These are phyloP conservation scores for Limnothrissa miodon DNA, from an alignment of 2,113 vertebrate genomes.

Conservation along the genomic window DNA sequence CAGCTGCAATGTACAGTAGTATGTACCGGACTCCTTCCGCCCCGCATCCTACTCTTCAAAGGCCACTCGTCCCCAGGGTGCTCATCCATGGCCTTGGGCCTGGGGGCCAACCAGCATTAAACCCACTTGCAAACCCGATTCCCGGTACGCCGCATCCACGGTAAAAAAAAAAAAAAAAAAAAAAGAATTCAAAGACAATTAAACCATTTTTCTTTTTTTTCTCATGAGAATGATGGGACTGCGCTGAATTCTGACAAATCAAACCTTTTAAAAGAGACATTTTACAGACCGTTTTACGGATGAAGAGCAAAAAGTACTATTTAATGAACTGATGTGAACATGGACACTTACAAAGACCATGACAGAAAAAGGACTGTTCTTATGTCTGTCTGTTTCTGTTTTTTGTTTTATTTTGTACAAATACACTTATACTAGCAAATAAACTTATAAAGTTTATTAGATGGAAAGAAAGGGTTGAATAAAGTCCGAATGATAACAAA, in stretches of 20 bases:
- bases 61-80: conserved; percentile 94
- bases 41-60: conserved; percentile 90
- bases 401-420: conserved; percentile 81
- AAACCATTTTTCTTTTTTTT: conserved; percentile 31
- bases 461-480: conserved; percentile 75
- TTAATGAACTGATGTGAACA: conserved; percentile 58
- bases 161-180: conserved; percentile 64
- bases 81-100: conserved; percentile 96
- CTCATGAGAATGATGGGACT: conserved; percentile 61
- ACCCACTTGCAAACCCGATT: conserved; percentile 85
- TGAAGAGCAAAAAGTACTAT: conserved; percentile 63
- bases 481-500: conserved; percentile 77
- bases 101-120: conserved; percentile 91
- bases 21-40: conserved; percentile 97
- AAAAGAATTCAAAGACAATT: conserved; percentile 45
- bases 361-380: conserved; percentile 64
- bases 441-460: conserved; percentile 80
- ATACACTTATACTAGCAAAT: conserved; percentile 79
- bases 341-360: conserved; percentile 47
- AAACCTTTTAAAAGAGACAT: conserved; percentile 60
- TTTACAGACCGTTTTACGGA: conserved; percentile 39
- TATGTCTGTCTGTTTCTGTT: conserved; percentile 70
- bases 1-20: conserved; percentile 97
- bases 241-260: conserved; percentile 66
- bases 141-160: conserved; percentile 86